A percentile compares a stretch with the other conserved stretches of the same genome.
Conservation (phyloP, 1,140 invertebrate genomes). For the Brachionus calyciflorus region DNA sequence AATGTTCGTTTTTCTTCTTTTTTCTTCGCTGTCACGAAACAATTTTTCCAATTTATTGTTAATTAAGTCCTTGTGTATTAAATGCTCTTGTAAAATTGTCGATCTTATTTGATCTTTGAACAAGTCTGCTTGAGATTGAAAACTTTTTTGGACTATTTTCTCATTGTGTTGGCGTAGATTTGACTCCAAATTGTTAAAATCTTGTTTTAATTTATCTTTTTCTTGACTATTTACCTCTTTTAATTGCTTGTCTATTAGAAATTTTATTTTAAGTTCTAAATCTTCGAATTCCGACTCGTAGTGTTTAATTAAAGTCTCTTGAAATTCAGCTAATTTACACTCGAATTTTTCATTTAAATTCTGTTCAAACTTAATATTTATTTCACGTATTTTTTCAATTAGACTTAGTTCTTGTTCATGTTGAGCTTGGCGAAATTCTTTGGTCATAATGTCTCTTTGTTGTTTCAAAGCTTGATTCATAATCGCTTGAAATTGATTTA, state of each 20-base stretch:
- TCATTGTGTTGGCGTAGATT: background rate
- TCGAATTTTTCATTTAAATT: conserved; percentile 13
- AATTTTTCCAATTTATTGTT: conserved; percentile 19
- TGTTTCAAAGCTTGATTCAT: conserved; percentile 1
- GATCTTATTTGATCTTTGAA: conserved; percentile 13
- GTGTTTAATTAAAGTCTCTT: conserved; percentile 29
- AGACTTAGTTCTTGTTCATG: background rate
- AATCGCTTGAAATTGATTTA: background rate
- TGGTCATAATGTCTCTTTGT: background rate
- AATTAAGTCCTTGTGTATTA: conserved; percentile 9
- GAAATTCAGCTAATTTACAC: conserved; percentile 19
- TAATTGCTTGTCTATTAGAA: background rate
- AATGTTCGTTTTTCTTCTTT: conserved; percentile 26
- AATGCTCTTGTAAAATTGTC: conserved; percentile 20
- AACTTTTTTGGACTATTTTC: conserved; percentile 1
- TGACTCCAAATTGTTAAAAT: background rate
- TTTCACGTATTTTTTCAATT: background rate
- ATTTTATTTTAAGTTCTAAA: conserved; percentile 24
- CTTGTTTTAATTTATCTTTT: background rate
- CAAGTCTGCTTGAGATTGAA: background rate
- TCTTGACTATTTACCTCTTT: background rate
- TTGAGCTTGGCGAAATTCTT: background rate
- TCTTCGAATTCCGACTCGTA: conserved; percentile 36
- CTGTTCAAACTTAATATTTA: conserved; percentile 9
- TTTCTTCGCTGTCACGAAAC: conserved; percentile 6